phyloP scores from a whole-genome alignment of 2,888 invertebrate species.

The Dendrolimus houi region DNA sequence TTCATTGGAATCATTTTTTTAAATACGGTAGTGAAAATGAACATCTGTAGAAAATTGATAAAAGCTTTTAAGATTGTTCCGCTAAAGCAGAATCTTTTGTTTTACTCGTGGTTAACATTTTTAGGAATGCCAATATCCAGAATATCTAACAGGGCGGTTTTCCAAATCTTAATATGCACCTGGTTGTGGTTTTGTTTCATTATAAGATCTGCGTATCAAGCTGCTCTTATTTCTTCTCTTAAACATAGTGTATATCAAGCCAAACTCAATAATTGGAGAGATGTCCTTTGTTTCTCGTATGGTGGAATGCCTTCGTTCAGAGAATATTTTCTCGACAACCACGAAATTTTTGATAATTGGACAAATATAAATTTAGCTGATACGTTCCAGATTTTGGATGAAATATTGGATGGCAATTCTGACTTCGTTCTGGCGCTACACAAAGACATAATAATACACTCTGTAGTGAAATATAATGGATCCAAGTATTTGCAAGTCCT shows the following conservation, averaged over 20 bases:
- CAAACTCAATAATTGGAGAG: slow-evolving; percentile 23
- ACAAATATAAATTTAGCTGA: slow-evolving; percentile 15
- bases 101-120: slow-evolving; percentile 43
- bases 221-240: slow-evolving; percentile 33
- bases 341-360: slow-evolving; percentile 34
- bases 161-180: slow-evolving; percentile 26
- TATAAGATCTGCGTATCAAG: slow-evolving; percentile 44
- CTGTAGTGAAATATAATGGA: slow-evolving; percentile 28
- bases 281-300: slow-evolving; percentile 27
- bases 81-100: slow-evolving; percentile 32
- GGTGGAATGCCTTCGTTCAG: slow-evolving; percentile 32
- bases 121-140: slow-evolving; percentile 35
- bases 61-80: slow-evolving; percentile 21
- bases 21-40: slow-evolving; percentile 25
- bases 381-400: slow-evolving; percentile 20
- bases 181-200: slow-evolving; percentile 48
- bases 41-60: slow-evolving; percentile 21
- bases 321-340: slow-evolving; percentile 37
- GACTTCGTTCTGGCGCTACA: slow-evolving; percentile 41
- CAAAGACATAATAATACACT: slow-evolving; percentile 28
- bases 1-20: slow-evolving; percentile 32
- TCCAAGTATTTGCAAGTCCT: slow-evolving; percentile 34
- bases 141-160: slow-evolving; percentile 25
- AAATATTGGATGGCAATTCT: slow-evolving; percentile 28
- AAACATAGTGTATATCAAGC: slow-evolving; percentile 28